Conservation (phyloP, 2,888 invertebrate species). For the Coleophora deauratella region DNA sequence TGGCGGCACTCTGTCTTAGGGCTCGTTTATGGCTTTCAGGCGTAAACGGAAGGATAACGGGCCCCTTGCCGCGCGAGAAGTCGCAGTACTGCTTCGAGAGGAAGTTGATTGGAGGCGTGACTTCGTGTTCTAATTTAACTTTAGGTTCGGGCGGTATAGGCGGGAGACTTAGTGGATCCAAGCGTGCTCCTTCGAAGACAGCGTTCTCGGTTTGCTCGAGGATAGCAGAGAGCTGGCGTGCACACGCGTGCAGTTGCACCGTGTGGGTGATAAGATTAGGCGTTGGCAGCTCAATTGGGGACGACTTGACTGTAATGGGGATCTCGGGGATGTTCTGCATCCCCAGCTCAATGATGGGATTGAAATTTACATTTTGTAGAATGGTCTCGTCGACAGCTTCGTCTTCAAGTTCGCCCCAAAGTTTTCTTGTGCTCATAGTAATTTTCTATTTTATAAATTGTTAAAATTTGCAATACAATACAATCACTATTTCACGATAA, state of each 20-base stretch:
- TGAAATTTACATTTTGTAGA: constrained; percentile 61
- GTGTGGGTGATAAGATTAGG: constrained; percentile 63
- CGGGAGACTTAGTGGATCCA: constrained; percentile 49
- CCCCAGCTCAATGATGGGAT: constrained; percentile 65
- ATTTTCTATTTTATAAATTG: not conserved
- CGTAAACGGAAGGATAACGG: constrained; percentile 56
- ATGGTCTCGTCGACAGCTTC: constrained; percentile 45
- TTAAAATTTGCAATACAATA: not conserved
- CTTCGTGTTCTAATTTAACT: constrained; percentile 44
- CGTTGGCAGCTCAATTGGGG: constrained; percentile 58
- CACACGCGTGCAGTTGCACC: constrained; percentile 54
- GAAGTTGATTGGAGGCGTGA: constrained; percentile 51
- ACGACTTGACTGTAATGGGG: constrained; percentile 59
- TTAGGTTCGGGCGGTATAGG: constrained; percentile 45
- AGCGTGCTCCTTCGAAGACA: constrained; percentile 41
- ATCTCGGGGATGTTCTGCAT: constrained; percentile 69
- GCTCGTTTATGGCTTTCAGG: constrained; percentile 62
- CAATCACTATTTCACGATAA: too few relatives aligned
- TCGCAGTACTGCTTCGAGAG: constrained; percentile 58
- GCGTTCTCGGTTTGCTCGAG: constrained; percentile 51
- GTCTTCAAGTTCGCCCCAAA: constrained; percentile 62
- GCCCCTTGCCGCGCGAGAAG: constrained; percentile 59
- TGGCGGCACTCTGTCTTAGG: constrained; percentile 57
- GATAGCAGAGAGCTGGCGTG: constrained; percentile 46
- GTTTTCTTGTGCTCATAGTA: constrained; percentile 39